Percentiles rank a stretch among this genome's conserved stretches.
Evolutionary conservation across 2,797 vertebrate species (phyloP).

Genomic region (Chelmon rostratus): DNA sequence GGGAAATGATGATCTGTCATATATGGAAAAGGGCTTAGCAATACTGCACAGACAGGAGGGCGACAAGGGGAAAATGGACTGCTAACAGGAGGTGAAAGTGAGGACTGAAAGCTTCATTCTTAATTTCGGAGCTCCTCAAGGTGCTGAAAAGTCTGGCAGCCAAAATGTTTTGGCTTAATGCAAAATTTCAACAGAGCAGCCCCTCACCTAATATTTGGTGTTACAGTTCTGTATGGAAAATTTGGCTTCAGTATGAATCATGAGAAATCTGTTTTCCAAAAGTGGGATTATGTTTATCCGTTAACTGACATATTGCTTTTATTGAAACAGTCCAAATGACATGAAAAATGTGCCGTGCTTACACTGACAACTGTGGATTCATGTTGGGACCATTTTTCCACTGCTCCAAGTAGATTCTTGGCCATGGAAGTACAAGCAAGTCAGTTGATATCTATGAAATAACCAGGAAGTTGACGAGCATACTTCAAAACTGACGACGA

Average conservation of each 20-base stretch:
- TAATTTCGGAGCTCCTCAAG: slow-evolving; percentile 37
- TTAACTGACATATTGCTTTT: slow-evolving; percentile 1
- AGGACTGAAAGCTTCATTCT: slow-evolving; percentile 50
- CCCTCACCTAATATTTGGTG: slow-evolving; percentile 6
- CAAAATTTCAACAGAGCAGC: slow-evolving; percentile 15
- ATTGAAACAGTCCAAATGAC: neutral
- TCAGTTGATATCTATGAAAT: slow-evolving; percentile 12
- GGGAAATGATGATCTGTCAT: slow-evolving; percentile 74
- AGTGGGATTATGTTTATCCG: slow-evolving; percentile 10
- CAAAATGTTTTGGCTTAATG: slow-evolving; percentile 26
- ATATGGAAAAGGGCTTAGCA: slow-evolving; percentile 58
- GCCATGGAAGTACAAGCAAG: slow-evolving; percentile 1
- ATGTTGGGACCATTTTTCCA: neutral
- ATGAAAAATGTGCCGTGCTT: neutral
- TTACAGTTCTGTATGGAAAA: neutral
- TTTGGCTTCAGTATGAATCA: slow-evolving; percentile 1
- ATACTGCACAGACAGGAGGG: slow-evolving; percentile 50
- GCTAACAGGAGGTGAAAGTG: slow-evolving; percentile 46
- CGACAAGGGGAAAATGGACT: slow-evolving; percentile 57
- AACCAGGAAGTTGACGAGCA: slow-evolving; percentile 13
- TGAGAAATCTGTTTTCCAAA: slow-evolving; percentile 4
- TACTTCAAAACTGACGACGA: slow-evolving; percentile 13
- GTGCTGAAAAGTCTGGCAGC: slow-evolving; percentile 36
- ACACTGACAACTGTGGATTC: slow-evolving; percentile 7
- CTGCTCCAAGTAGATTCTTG: slow-evolving; percentile 6